Conservation (phyloP, 2,113 vertebrate genomes). For the Zosterops lateralis region DNA sequence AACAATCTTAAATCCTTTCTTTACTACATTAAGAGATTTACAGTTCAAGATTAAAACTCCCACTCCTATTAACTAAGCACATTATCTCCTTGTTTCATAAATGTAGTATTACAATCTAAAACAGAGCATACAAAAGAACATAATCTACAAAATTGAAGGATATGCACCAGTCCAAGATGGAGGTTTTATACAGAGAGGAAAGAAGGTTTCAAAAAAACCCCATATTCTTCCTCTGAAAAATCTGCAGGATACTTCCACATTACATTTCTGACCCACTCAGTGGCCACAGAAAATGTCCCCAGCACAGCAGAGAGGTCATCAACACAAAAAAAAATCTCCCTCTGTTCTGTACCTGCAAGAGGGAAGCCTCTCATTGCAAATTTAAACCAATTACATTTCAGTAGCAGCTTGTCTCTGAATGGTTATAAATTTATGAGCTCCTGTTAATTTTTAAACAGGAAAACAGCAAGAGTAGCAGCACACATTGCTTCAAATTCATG, state of each 20-base stretch:
- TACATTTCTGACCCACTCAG: background rate
- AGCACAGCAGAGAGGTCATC: background rate
- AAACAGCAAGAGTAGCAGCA: conserved; percentile 20
- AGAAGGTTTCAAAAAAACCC: background rate
- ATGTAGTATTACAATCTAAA: background rate
- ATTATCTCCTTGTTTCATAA: background rate
- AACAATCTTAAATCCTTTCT: background rate
- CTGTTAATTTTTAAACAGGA: conserved; percentile 55
- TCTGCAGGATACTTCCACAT: background rate
- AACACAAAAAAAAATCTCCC: background rate
- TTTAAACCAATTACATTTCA: conserved; percentile 16
- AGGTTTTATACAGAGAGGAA: background rate
- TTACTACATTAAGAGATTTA: background rate
- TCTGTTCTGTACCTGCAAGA: background rate
- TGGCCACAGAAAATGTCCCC: background rate
- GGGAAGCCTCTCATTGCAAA: background rate
- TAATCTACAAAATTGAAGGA: background rate
- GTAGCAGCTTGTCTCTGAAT: background rate
- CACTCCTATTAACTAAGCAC: background rate
- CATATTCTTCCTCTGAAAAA: background rate
- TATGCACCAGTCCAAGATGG: background rate
- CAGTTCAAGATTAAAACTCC: background rate
- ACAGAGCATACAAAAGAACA: background rate
- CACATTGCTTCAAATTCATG: conserved; percentile 4
- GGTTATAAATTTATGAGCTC: conserved; percentile 51